A percentile compares a stretch with the other conserved stretches of the same genome.
These are phyloP conservation scores for Tethea ocularis DNA, from an alignment of 2,888 invertebrate genomes.

Conservation along the genomic window DNA sequence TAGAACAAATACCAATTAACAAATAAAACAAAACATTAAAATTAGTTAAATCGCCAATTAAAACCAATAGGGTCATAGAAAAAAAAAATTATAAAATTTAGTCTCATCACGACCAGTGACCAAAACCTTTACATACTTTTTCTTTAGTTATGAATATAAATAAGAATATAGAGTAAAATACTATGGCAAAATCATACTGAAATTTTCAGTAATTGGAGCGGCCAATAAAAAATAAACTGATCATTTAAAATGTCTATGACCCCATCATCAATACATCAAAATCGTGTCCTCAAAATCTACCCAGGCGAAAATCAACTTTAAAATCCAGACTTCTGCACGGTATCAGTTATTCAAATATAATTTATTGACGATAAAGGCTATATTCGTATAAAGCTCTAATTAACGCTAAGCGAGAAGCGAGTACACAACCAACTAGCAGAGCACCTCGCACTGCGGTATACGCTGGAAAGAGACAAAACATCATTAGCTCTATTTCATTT, in stretches of 20 bases:
- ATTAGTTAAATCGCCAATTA: background rate
- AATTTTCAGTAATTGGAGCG: too few species aligned
- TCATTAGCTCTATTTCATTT: background rate
- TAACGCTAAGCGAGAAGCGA: slow-evolving; percentile 58
- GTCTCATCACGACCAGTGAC: background rate
- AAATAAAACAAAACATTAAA: background rate
- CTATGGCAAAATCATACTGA: too few species aligned
- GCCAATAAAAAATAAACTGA: too few species aligned
- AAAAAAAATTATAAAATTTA: background rate
- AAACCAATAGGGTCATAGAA: background rate
- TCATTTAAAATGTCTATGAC: background rate
- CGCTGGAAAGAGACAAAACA: slow-evolving; percentile 50
- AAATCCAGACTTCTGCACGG: slow-evolving; percentile 21
- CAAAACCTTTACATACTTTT: background rate
- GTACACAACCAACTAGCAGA: slow-evolving; percentile 74
- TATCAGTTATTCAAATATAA: slow-evolving; percentile 23
- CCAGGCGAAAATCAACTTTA: slow-evolving; percentile 29
- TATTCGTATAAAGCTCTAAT: slow-evolving; percentile 52
- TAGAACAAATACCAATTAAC: background rate
- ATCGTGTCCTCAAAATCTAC: slow-evolving; percentile 10
- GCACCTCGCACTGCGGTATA: slow-evolving; percentile 69
- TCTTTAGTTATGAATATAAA: background rate
- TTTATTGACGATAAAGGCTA: slow-evolving; percentile 47
- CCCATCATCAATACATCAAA: background rate
- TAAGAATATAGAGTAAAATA: too few species aligned